A percentile compares a stretch with the other conserved stretches of the same genome.
Conservation (phyloP, 2,888 invertebrate genomes). For the Meganola albula region DNA sequence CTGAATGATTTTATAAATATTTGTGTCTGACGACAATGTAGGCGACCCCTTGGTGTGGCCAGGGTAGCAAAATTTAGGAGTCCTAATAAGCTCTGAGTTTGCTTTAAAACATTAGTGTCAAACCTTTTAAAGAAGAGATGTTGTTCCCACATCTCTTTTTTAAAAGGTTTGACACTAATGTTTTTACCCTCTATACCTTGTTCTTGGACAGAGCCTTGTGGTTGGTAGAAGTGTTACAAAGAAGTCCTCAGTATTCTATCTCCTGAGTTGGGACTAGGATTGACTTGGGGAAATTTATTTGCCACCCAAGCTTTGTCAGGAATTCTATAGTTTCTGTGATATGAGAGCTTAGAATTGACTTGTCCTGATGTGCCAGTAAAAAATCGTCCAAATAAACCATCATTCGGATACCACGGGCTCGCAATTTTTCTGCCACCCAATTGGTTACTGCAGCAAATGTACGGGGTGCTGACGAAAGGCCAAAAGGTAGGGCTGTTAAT, state of each 20-base stretch:
- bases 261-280: too few relatives aligned
- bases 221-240: too few relatives aligned
- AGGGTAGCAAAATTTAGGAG: neutral
- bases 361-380: neutral
- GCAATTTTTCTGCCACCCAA: neutral
- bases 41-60: neutral
- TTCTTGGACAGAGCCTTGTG: too few relatives aligned
- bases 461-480: neutral
- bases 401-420: neutral
- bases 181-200: too few relatives aligned
- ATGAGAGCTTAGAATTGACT: constrained; percentile 4
- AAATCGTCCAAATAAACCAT: neutral
- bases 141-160: too few relatives aligned
- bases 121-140: too few relatives aligned
- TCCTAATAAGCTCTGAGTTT: neutral
- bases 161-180: too few relatives aligned
- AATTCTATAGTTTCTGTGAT: too few relatives aligned
- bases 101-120: too few relatives aligned
- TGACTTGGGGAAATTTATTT: too few relatives aligned
- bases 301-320: too few relatives aligned
- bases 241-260: too few relatives aligned
- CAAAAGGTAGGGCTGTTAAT: neutral
- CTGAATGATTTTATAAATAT: neutral
- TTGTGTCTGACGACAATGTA: constrained; percentile 10
- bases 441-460: neutral